These are phyloP conservation scores for Eriosoma lanigerum DNA, from an alignment of 1,140 invertebrate species.

Conservation along the genomic window DNA sequence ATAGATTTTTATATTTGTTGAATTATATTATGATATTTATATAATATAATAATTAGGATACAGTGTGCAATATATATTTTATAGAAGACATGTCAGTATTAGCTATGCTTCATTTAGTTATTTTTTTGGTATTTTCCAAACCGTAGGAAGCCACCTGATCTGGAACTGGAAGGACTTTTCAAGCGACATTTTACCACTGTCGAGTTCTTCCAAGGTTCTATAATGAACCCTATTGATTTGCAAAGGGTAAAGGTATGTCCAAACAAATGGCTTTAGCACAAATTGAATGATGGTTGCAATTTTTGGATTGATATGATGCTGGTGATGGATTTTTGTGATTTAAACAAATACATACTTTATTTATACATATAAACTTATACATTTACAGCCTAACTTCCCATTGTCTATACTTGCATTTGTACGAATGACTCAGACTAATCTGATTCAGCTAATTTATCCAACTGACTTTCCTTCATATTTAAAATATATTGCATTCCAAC, in stretches of 20 bases:
- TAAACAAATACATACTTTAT: constrained; percentile 22
- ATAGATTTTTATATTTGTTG: constrained; percentile 38
- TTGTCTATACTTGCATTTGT: no score
- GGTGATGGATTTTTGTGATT: constrained; percentile 51
- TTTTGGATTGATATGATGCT: constrained; percentile 50
- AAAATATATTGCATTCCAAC: no score
- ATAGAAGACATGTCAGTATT: constrained; percentile 49
- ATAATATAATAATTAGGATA: constrained; percentile 31
- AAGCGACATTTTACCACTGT: constrained; percentile 99
- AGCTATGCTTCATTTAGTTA: constrained; percentile 51
- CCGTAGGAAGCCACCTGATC: constrained; percentile 84
- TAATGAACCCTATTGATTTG: constrained; percentile 99
- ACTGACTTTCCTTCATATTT: no score
- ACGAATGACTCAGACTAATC: no score
- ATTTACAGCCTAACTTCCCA: background rate
- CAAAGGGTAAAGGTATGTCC: constrained; percentile 95
- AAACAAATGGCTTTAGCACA: constrained; percentile 51
- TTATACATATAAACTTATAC: background rate
- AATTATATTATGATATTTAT: constrained; percentile 31
- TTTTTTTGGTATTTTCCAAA: constrained; percentile 52
- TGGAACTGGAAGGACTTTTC: constrained; percentile 98
- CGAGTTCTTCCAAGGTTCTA: constrained; percentile 99
- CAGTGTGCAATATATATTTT: constrained; percentile 13
- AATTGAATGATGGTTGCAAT: constrained; percentile 50
- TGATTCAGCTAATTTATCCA: no score